These are phyloP conservation scores for Leptopterna dolabrata DNA, from an alignment of 2,888 invertebrate species.

Conservation along the genomic window DNA sequence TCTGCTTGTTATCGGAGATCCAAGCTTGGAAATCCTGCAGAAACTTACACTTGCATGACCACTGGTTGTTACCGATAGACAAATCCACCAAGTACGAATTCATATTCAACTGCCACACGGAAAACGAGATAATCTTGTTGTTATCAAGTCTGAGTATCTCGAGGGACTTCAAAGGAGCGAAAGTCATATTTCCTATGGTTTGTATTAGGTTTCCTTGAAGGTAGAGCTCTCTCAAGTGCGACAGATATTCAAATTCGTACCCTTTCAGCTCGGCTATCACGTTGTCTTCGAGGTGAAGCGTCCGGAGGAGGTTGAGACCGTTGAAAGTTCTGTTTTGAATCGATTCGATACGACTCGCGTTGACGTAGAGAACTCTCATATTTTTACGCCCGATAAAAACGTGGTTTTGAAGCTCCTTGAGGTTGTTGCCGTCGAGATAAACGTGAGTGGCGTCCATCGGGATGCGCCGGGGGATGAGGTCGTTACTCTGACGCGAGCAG, in stretches of 20 bases:
- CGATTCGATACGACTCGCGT: slow-evolving; percentile 84
- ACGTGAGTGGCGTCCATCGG: slow-evolving; percentile 96
- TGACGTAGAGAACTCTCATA: slow-evolving; percentile 86
- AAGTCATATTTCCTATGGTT: slow-evolving; percentile 83
- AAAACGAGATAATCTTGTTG: slow-evolving; percentile 83
- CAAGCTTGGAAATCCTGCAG: slow-evolving; percentile 81
- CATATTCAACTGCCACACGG: slow-evolving; percentile 80
- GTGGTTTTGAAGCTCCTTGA: slow-evolving; percentile 85
- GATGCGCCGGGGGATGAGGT: slow-evolving; percentile 84
- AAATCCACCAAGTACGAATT: slow-evolving; percentile 79
- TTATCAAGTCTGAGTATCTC: slow-evolving; percentile 85
- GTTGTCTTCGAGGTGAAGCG: slow-evolving; percentile 88
- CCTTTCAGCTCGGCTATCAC: slow-evolving; percentile 82
- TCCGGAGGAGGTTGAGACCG: slow-evolving; percentile 82
- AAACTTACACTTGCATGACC: slow-evolving; percentile 92
- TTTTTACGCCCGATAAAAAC: slow-evolving; percentile 92
- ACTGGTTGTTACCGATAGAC: slow-evolving; percentile 84
- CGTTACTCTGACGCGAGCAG: slow-evolving; percentile 83
- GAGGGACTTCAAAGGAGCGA: slow-evolving; percentile 80
- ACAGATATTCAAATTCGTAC: slow-evolving; percentile 85
- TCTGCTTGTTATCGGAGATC: slow-evolving; percentile 83
- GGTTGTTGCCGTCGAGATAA: slow-evolving; percentile 90
- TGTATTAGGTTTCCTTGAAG: slow-evolving; percentile 86
- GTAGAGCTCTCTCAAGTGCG: slow-evolving; percentile 82
- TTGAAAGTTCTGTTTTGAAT: slow-evolving; percentile 93